Conservation (phyloP, 2,113 vertebrate species). For the Laticauda laticaudata region DNA sequence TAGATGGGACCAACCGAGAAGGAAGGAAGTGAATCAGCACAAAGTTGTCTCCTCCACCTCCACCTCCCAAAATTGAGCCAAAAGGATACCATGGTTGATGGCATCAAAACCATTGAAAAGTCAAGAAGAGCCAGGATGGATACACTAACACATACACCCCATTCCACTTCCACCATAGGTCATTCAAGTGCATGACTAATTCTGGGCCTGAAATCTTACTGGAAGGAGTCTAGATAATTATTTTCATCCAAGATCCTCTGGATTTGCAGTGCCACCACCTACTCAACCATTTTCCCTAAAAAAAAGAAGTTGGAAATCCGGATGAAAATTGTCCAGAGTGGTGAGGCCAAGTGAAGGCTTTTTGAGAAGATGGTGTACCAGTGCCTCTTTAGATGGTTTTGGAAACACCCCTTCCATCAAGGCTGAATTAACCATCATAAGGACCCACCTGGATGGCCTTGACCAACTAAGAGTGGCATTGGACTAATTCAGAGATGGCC, state of each 20-base stretch:
- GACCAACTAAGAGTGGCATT: background rate
- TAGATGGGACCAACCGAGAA: background rate
- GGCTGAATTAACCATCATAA: background rate
- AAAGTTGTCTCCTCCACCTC: background rate
- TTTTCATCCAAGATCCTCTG: background rate
- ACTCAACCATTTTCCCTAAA: background rate
- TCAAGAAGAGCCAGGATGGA: too few species aligned
- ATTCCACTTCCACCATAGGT: background rate
- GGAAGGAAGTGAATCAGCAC: background rate
- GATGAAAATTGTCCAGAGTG: background rate
- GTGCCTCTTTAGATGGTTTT: background rate
- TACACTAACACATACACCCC: too few species aligned
- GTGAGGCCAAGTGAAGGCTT: background rate
- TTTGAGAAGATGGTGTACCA: background rate
- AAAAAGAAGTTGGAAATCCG: background rate
- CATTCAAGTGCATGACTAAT: background rate
- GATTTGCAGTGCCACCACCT: background rate
- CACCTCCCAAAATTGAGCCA: background rate
- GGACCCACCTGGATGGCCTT: background rate
- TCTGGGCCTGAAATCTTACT: background rate
- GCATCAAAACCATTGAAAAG: too few species aligned
- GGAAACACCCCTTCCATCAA: background rate
- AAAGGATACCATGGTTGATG: background rate
- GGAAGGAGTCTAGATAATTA: background rate
- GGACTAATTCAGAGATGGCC: background rate